These are phyloP conservation scores for Psilopsiagon aurifrons DNA, from an alignment of 2,113 vertebrate genomes.

Conservation along the genomic window DNA sequence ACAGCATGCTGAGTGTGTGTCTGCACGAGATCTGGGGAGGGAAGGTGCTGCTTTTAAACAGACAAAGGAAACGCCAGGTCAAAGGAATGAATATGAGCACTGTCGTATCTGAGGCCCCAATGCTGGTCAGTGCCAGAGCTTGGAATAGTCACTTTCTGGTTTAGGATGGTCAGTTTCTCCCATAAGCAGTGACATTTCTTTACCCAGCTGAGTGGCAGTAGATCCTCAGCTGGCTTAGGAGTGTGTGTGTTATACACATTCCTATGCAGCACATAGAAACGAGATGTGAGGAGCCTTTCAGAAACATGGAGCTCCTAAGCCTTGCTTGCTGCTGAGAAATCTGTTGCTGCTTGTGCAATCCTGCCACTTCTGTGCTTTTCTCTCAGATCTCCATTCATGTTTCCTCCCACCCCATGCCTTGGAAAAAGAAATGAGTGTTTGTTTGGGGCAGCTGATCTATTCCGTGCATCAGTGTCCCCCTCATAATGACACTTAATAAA, in stretches of 20 bases:
- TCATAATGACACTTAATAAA: no score
- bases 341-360: not conserved
- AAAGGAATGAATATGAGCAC: not conserved
- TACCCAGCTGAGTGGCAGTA: no score
- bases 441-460: not conserved
- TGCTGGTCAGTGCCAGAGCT: not conserved
- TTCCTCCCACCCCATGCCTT: accelerated
- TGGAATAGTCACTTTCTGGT: not conserved
- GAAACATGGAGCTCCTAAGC: not conserved
- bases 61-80: not conserved
- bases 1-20: not conserved
- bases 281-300: accelerated
- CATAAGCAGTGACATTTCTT: not conserved
- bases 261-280: accelerated
- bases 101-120: not conserved
- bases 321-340: not conserved
- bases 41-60: not conserved
- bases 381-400: accelerated
- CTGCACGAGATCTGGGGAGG: not conserved
- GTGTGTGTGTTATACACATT: accelerated
- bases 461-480: accelerated
- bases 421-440: no score
- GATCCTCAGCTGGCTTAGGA: not conserved
- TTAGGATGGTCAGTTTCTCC: not conserved
- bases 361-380: not conserved